Percentiles rank a stretch among this genome's conserved stretches.
These are phyloP conservation scores for Pipistrellus kuhlii DNA, from an alignment of 2,797 vertebrate genomes.

Conservation along the genomic window DNA sequence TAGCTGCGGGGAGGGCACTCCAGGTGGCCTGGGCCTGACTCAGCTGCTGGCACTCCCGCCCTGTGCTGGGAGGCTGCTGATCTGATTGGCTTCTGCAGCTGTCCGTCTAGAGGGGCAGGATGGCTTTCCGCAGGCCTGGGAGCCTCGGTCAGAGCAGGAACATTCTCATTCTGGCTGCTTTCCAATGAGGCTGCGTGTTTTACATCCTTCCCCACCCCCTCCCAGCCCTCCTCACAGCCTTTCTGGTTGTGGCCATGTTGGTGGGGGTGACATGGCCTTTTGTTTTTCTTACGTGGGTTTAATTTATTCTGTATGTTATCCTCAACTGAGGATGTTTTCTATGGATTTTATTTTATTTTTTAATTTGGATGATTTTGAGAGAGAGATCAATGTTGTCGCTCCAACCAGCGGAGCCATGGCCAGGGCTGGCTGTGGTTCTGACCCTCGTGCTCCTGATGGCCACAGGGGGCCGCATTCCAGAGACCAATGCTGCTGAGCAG, in stretches of 20 bases:
- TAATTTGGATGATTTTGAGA: background rate
- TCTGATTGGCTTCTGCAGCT: rapidly evolving
- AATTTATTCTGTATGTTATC: background rate
- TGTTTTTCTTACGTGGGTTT: background rate
- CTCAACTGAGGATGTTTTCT: background rate
- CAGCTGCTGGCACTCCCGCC: background rate
- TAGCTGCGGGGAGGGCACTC: background rate
- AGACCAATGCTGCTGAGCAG: rapidly evolving
- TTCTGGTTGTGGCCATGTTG: background rate
- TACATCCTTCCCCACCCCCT: too few relatives aligned
- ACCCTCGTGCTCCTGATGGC: background rate
- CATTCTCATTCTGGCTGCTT: background rate
- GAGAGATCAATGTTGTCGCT: background rate
- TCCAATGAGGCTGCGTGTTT: rapidly evolving
- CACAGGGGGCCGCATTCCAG: too few relatives aligned
- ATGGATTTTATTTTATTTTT: background rate
- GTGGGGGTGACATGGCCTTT: background rate
- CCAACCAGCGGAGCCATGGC: background rate
- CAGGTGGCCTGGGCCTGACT: background rate
- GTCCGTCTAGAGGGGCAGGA: background rate
- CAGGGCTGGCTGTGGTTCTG: background rate
- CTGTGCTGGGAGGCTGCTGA: rapidly evolving
- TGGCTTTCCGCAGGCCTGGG: background rate
- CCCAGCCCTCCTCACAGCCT: background rate
- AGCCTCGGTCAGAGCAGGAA: background rate